Percentiles rank a stretch among this genome's conserved stretches.
Evolutionary conservation across 2,888 invertebrate genomes (phyloP).

Genomic region (Noctua fimbriata): DNA sequence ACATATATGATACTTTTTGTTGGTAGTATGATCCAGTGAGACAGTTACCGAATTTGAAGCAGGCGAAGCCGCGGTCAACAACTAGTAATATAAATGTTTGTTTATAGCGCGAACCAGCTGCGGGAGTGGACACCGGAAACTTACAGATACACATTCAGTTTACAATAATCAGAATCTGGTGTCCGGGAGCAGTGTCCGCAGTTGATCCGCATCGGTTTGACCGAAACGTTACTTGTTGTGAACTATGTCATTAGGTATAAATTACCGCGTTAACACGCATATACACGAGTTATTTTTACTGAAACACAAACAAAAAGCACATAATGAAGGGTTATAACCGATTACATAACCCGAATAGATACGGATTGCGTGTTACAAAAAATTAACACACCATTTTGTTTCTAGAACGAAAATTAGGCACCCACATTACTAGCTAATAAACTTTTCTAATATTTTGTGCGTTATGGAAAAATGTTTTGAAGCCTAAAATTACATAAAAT

Average conservation of each 20-base stretch:
- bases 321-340: neutral
- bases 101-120: neutral
- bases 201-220: too few species aligned
- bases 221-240: neutral
- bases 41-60: too few species aligned
- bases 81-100: neutral
- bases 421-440: neutral
- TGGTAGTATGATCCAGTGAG: too few species aligned
- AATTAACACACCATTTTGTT: conserved; percentile 10
- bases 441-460: neutral
- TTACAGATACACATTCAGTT: too few species aligned
- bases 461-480: neutral
- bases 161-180: neutral
- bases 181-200: too few species aligned
- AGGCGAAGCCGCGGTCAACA: too few species aligned
- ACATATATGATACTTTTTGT: too few species aligned
- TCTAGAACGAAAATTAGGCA: neutral
- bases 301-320: neutral
- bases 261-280: neutral
- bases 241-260: neutral
- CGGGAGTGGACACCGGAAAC: neutral
- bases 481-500: neutral
- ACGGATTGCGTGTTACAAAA: conserved; percentile 24
- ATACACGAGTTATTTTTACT: neutral
- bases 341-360: conserved; percentile 18